Conservation (phyloP, 2,888 invertebrate genomes). For the Schizotus pectinicornis region DNA sequence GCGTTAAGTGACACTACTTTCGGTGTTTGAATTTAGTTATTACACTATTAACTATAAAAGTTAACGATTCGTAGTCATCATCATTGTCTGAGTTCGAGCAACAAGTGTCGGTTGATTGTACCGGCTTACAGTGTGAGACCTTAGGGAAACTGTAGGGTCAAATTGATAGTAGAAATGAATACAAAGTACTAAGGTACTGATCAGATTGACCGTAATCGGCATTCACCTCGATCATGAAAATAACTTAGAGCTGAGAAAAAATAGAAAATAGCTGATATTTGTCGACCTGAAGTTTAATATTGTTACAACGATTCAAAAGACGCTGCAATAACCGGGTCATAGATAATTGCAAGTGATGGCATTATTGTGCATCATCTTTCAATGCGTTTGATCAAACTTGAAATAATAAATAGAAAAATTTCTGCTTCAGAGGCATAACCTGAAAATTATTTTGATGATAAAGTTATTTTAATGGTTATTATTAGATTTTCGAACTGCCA, state of each 20-base stretch:
- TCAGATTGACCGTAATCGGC: background rate
- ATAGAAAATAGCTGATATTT: too few relatives aligned
- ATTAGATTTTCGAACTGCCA: too few relatives aligned
- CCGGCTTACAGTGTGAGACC: conserved; percentile 13
- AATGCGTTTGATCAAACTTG: too few relatives aligned
- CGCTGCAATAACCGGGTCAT: conserved; percentile 1
- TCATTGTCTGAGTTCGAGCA: conserved; percentile 1
- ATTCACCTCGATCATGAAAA: background rate
- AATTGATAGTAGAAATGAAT: background rate
- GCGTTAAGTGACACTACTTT: background rate
- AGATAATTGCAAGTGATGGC: conserved; percentile 1
- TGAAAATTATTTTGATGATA: too few relatives aligned
- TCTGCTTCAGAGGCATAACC: too few relatives aligned
- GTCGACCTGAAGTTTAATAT: background rate
- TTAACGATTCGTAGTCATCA: background rate
- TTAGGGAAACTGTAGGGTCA: conserved; percentile 3
- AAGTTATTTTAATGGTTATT: too few relatives aligned
- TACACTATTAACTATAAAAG: background rate
- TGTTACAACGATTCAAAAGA: background rate
- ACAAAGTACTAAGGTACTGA: background rate
- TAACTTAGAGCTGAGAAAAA: background rate
- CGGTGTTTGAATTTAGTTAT: conserved; percentile 9
- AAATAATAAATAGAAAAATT: too few relatives aligned
- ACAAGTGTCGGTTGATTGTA: conserved; percentile 9
- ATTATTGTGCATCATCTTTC: background rate